phyloP scores from a whole-genome alignment of 2,113 vertebrate species.

The Channa argus region DNA sequence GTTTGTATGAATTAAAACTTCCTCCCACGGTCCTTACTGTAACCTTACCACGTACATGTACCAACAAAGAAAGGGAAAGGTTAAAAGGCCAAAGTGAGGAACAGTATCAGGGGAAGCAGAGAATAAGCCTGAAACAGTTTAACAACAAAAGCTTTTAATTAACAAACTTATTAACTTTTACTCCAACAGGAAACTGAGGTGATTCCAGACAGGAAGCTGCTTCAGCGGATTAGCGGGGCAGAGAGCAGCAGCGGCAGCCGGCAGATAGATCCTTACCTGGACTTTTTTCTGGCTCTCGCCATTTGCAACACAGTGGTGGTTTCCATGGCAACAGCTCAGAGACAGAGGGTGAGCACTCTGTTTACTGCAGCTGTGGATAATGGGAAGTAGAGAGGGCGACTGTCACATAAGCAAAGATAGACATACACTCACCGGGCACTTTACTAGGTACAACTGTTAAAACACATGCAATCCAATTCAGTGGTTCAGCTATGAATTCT shows the following conservation, averaged over 20 bases:
- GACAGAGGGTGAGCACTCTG: slow-evolving; percentile 87
- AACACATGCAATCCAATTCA: too few species aligned
- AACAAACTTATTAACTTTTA: slow-evolving; percentile 51
- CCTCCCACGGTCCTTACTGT: slow-evolving; percentile 12
- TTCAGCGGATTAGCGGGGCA: slow-evolving; percentile 84
- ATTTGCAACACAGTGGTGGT: slow-evolving; percentile 98
- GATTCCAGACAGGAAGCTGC: slow-evolving; percentile 88
- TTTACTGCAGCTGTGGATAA: slow-evolving; percentile 50
- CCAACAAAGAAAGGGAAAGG: slow-evolving; percentile 7
- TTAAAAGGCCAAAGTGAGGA: slow-evolving; percentile 9
- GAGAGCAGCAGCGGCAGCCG: slow-evolving; percentile 62
- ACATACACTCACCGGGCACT: not conserved
- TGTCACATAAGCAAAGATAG: slow-evolving; percentile 31
- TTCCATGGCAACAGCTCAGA: slow-evolving; percentile 89
- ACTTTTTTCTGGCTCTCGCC: slow-evolving; percentile 94
- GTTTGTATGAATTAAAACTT: slow-evolving; percentile 9
- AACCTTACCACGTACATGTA: not conserved
- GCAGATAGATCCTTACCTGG: slow-evolving; percentile 82
- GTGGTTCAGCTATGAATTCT: too few species aligned
- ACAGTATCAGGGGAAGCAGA: not conserved
- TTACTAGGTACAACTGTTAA: too few species aligned
- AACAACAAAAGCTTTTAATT: slow-evolving; percentile 41
- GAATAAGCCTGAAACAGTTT: slow-evolving; percentile 4
- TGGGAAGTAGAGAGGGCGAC: slow-evolving; percentile 52
- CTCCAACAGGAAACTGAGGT: slow-evolving; percentile 90